A percentile compares a stretch with the other conserved stretches of the same genome.
Evolutionary conservation across 37 sponge, comb jelly and placozoan genomes (phyloP).

Genomic region (Spongia lamella): DNA sequence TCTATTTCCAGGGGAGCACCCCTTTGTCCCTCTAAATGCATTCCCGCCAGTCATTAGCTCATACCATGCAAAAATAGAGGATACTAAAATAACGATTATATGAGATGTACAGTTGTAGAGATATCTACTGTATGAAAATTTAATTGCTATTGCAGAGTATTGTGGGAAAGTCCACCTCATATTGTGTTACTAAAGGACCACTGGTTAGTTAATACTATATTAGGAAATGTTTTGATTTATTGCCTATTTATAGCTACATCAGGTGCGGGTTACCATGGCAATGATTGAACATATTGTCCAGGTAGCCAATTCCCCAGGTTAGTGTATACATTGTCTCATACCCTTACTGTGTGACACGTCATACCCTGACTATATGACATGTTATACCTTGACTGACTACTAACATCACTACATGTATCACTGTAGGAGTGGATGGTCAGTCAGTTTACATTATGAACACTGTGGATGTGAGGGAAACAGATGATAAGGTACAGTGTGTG

Average conservation of each 20-base stretch:
- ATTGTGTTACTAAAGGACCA: slow-evolving; percentile 23
- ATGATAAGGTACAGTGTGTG: slow-evolving; percentile 38
- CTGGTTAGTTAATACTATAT: slow-evolving; percentile 42
- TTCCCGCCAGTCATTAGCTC: too few species aligned
- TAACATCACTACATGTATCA: neutral
- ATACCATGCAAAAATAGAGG: too few species aligned
- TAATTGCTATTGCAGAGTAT: neutral
- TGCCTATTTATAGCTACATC: slow-evolving; percentile 27
- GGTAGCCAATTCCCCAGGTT: slow-evolving; percentile 27
- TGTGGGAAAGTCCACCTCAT: slow-evolving; percentile 7
- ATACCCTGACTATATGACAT: too few species aligned
- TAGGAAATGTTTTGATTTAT: neutral
- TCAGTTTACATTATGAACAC: slow-evolving; percentile 51
- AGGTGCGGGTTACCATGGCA: slow-evolving; percentile 15
- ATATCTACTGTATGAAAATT: too few species aligned
- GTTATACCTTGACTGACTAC: too few species aligned
- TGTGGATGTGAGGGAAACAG: slow-evolving; percentile 55
- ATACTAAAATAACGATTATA: too few species aligned
- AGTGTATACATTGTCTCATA: too few species aligned
- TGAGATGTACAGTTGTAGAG: too few species aligned
- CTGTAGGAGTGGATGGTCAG: slow-evolving; percentile 52
- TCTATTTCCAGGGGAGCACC: too few species aligned
- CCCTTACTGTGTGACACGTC: too few species aligned
- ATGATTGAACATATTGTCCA: slow-evolving; percentile 9
- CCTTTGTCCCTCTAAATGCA: too few species aligned